These are phyloP conservation scores for Hoplodrina blanda DNA, from an alignment of 2,888 invertebrate species.

Conservation along the genomic window DNA sequence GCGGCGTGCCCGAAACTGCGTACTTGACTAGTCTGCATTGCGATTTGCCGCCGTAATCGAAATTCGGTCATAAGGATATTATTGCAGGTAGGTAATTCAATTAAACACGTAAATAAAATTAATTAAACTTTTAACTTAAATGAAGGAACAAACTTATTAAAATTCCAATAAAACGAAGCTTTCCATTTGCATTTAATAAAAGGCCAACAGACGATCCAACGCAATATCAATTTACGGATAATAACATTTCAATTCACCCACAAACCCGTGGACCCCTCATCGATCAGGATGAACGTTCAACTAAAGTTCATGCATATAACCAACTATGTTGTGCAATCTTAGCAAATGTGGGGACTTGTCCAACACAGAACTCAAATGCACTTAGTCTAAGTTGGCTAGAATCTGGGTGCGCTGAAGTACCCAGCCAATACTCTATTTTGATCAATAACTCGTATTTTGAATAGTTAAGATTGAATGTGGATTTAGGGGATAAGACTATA, in stretches of 20 bases:
- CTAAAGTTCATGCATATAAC: slow-evolving; percentile 32
- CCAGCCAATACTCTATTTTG: too few species aligned
- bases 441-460: too few species aligned
- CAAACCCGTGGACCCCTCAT: background rate
- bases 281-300: slow-evolving; percentile 4
- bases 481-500: background rate
- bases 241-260: slow-evolving; percentile 17
- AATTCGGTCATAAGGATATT: too few species aligned
- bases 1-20: too few species aligned
- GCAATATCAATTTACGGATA: slow-evolving; percentile 21
- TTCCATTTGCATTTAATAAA: slow-evolving; percentile 28
- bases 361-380: slow-evolving; percentile 45
- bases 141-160: background rate
- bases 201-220: slow-evolving; percentile 11
- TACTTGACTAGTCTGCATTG: too few species aligned
- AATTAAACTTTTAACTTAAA: too few species aligned
- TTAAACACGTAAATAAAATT: too few species aligned
- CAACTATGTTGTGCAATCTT: slow-evolving; percentile 37
- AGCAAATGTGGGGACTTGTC: slow-evolving; percentile 31
- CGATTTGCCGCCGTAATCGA: too few species aligned
- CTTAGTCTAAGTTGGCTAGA: slow-evolving; percentile 21
- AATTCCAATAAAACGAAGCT: slow-evolving; percentile 10
- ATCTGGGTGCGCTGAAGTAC: slow-evolving; percentile 21
- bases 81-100: too few species aligned
- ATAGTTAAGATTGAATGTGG: slow-evolving; percentile 6